Percentiles rank a stretch among this genome's conserved stretches.
Conservation (phyloP, 2,888 invertebrate species). For the Noctua janthina region DNA sequence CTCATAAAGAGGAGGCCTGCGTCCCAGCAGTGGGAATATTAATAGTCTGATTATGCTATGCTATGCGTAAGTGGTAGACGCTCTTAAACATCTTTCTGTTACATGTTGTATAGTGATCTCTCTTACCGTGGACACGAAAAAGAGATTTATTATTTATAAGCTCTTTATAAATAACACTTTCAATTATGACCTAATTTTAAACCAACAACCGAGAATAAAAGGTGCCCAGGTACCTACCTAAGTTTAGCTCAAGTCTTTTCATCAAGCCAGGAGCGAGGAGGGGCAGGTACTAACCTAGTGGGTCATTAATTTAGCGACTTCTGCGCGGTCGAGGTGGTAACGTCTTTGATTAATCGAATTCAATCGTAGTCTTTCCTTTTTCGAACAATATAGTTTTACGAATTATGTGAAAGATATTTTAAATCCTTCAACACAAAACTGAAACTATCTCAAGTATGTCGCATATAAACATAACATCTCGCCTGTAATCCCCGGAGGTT, state of each 20-base stretch:
- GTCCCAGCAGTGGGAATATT: too few relatives aligned
- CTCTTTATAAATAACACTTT: not conserved
- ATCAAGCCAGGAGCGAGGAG: slow-evolving; percentile 27
- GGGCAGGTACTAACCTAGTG: slow-evolving; percentile 61
- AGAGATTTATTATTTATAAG: not conserved
- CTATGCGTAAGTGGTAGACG: too few relatives aligned
- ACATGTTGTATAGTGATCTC: not conserved
- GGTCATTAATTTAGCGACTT: slow-evolving; percentile 70
- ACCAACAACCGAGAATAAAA: not conserved
- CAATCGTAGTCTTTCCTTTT: slow-evolving; percentile 40
- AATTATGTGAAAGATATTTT: not conserved
- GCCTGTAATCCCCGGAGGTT: too few relatives aligned
- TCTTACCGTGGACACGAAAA: not conserved
- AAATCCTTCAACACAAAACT: not conserved
- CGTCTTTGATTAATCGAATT: slow-evolving; percentile 73
- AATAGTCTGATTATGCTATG: too few relatives aligned
- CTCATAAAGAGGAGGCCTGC: too few relatives aligned
- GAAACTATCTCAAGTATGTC: not conserved
- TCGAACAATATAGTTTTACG: slow-evolving; percentile 4
- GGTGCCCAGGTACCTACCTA: not conserved
- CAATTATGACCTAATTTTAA: not conserved
- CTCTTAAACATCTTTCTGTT: not conserved
- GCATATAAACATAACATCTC: not conserved
- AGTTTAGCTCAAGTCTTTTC: slow-evolving; percentile 36
- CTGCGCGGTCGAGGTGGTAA: slow-evolving; percentile 65